These are phyloP conservation scores for Ptychochromis oligacanthus DNA, from an alignment of 2,113 vertebrate genomes.

Conservation along the genomic window DNA sequence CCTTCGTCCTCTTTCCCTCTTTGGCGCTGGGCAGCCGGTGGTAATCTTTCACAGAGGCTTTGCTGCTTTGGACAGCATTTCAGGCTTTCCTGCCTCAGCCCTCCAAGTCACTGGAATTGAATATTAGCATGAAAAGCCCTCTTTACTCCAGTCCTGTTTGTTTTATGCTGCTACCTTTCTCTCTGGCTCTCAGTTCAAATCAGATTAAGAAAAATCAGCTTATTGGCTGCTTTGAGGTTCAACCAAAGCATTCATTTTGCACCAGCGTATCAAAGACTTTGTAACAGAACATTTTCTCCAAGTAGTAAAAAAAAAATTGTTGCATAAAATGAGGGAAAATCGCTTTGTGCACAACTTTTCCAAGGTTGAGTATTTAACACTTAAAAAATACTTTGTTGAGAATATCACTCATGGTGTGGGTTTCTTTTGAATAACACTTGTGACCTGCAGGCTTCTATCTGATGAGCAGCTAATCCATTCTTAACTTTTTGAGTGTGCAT, in stretches of 20 bases:
- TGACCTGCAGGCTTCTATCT: background rate
- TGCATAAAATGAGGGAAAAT: background rate
- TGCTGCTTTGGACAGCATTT: constrained; percentile 16
- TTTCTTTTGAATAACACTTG: background rate
- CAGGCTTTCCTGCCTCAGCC: constrained; percentile 4
- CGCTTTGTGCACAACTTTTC: background rate
- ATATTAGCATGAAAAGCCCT: constrained; percentile 37
- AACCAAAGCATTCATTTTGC: constrained; percentile 43
- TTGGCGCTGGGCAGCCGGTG: background rate
- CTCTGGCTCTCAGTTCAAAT: constrained; percentile 24
- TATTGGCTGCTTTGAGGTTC: constrained; percentile 54
- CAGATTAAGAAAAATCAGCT: constrained; percentile 61
- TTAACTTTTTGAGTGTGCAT: constrained; percentile 52
- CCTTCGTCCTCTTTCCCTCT: constrained; percentile 11
- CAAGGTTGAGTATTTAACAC: background rate
- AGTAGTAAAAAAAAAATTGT: background rate
- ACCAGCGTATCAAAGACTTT: constrained; percentile 19
- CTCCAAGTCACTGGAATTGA: constrained; percentile 16
- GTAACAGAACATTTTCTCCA: background rate
- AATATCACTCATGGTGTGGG: background rate
- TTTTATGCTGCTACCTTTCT: constrained; percentile 46
- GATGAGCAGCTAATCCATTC: constrained; percentile 9
- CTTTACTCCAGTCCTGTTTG: constrained; percentile 62
- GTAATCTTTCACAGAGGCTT: constrained; percentile 5
- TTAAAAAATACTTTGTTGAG: background rate